phyloP scores from a whole-genome alignment of 2,113 vertebrate species.

The Ctenomys sociabilis region DNA sequence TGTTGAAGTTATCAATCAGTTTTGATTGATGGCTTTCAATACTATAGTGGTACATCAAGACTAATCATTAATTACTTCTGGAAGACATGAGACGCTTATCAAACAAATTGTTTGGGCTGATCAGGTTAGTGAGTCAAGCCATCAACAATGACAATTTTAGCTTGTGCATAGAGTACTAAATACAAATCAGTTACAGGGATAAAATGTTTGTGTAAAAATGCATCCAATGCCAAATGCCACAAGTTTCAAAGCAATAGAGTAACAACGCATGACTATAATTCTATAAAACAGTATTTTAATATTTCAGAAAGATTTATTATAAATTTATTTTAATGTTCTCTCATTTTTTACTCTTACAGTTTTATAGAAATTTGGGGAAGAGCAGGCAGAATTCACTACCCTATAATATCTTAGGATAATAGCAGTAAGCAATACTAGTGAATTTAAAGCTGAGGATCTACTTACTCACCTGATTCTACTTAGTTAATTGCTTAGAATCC shows the following conservation, averaged over 20 bases:
- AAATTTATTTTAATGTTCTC: not conserved
- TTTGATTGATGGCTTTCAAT: conserved; percentile 20
- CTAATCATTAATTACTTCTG: not conserved
- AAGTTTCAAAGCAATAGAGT: not conserved
- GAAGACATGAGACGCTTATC: not conserved
- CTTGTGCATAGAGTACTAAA: not conserved
- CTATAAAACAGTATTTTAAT: not conserved
- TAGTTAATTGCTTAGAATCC: not conserved
- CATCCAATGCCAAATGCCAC: not conserved
- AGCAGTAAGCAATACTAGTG: not conserved
- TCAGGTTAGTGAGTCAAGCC: not conserved
- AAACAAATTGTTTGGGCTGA: not conserved
- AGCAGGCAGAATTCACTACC: not conserved
- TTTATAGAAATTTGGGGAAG: not conserved
- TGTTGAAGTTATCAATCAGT: not conserved
- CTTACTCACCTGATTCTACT: not conserved
- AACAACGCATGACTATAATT: not conserved
- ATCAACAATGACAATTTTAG: not conserved
- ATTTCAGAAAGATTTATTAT: not conserved
- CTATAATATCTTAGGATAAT: not conserved
- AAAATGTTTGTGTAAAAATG: not conserved
- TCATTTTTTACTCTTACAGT: not conserved
- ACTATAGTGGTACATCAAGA: not conserved
- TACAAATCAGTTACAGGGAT: not conserved
- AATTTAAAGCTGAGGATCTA: not conserved